These are phyloP conservation scores for Melangyna quadrimaculata DNA, from an alignment of 2,888 invertebrate species.

Conservation along the genomic window DNA sequence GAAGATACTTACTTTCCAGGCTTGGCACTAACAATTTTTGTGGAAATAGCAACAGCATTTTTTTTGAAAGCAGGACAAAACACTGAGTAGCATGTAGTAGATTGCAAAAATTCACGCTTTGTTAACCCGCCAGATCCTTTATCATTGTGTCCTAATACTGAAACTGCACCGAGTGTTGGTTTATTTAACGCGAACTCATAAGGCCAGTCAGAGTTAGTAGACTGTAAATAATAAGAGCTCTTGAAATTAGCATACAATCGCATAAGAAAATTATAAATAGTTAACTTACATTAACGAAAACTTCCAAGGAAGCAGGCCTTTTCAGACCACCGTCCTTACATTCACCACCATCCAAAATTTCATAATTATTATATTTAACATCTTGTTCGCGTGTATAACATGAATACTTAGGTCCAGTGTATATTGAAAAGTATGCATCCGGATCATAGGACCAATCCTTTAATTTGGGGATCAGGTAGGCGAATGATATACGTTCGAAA, in stretches of 20 bases:
- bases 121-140: neutral
- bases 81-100: neutral
- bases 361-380: neutral
- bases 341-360: neutral
- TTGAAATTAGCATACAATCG: neutral
- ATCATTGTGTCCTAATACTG: neutral
- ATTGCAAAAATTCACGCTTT: neutral
- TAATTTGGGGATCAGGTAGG: neutral
- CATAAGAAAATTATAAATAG: neutral
- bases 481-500: neutral
- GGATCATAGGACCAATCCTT: neutral
- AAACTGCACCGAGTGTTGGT: neutral
- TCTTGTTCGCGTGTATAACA: neutral
- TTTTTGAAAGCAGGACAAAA: neutral
- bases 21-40: neutral
- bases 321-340: neutral
- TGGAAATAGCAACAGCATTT: neutral
- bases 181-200: neutral
- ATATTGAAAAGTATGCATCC: neutral
- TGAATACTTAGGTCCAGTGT: neutral
- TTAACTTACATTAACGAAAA: neutral
- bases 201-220: neutral
- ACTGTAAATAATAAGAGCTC: neutral
- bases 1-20: neutral
- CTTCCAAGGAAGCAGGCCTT: neutral